Base-by-base conservation (phyloP, 2,888 invertebrate species). In the Stenichneumon culpator region DNA sequence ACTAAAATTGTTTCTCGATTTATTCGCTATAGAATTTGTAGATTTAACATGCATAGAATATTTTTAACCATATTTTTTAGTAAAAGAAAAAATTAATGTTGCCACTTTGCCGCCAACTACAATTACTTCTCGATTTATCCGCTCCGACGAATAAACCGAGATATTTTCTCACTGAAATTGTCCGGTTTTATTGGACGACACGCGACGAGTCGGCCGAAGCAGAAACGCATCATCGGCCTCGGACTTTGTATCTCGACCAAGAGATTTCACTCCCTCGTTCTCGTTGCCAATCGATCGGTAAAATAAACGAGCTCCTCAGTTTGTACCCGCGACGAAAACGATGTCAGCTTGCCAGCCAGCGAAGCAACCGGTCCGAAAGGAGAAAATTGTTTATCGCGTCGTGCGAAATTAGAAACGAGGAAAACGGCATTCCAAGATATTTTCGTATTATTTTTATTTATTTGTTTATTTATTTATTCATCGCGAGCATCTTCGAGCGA, bases 181-280 rank as follows among this genome's bases (percentile, higher is more conserved):
- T 19, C 28, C 44, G 44, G 11, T 28, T 25, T 75, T 65, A 32
- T 75, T 47, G 32, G 28, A 65, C 57, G 54, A 28, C 32, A 44
- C n/a, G 57, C 52, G 54, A 44, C 36, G 19, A 47, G 36, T 36
- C 22, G 25, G 19, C 14, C 50, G 16, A 32, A 0, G 16, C 22
- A 63, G 14, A n/a, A 7, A 73, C 47, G 72, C 73, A 79, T 74
- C 50, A 39, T 75, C 82, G 72, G 79, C 84, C 84, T 86, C 82
- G 86, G 84, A 86, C 86, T 86, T 86, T 84, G 84, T 47, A 36
- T 70, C 47, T 19, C 36, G 44, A 54, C 57, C 65, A 54, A 39
- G 63, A 65, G 54, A 75, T 82, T 54, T 63, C 54, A 57, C 63
- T 79, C 25, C 32, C 63, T 78, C 75, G 60, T 14, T 44, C 44